Evolutionary conservation across 2,113 vertebrate genomes (phyloP), one percentile per base, ranked within the genome.

Genomic region (Bubalus kerabau): DNA sequence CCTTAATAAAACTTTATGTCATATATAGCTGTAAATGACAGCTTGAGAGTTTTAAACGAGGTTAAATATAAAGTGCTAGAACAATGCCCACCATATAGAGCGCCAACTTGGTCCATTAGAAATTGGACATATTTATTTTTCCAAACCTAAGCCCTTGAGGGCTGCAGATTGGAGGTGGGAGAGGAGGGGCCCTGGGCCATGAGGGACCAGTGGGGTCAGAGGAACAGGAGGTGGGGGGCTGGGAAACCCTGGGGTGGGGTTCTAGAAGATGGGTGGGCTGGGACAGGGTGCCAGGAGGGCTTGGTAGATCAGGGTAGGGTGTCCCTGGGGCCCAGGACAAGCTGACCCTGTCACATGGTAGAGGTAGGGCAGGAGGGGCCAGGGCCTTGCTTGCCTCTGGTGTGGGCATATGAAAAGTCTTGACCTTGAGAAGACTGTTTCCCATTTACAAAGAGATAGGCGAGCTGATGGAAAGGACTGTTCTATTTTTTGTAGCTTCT

Each of bases 51-150:
- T 59, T 60, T 62, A 82, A 80, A 74, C 17, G 2, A 78, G 11
- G 76, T 46, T 86, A 54, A 36, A 40, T 78, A 21, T 40, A 28
- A 95, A 94, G 11, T 36, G 12, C 40, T 67, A 91, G 81, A 52
- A 88, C 21, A 71, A 4, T 54, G 12, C 13, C 59, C 36, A 43
- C 15, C 7, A 74, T 7, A 59, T 8, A 28, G 91, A 76, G 24
- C 17, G 14, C 19, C 24, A 13, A 50, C 60, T 26, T 74, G 2
- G 19, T 40, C 60, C 74, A 85, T 50, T 74, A 62, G 50, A 93
- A 87, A 57, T 12, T 26, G n/a, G 56, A 91, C 24, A 71, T 74
- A 13, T 15, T 94, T 85, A 59, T 80, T 91, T 94, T 96, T 74
- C 82, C 56, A 92, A 95, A 86, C 5, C 43, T 91, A 81, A 46